A percentile compares a stretch with the other conserved stretches of the same genome.
phyloP scores from a whole-genome alignment of 2,888 invertebrate genomes.

The Andrena marginata region DNA sequence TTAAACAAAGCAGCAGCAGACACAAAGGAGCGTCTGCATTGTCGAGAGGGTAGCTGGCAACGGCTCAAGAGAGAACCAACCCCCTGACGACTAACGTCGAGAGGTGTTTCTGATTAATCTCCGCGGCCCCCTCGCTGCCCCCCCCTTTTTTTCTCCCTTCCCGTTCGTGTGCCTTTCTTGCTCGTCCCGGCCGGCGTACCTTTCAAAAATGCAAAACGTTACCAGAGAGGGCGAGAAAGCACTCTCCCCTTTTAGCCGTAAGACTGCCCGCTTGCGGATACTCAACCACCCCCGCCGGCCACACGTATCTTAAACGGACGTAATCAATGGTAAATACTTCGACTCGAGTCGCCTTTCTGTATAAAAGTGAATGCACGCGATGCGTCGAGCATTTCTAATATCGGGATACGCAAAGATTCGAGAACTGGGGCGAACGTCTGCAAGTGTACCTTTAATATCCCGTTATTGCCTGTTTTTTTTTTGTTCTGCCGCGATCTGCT shows the following conservation, averaged over 20 bases:
- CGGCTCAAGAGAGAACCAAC: constrained; percentile 66
- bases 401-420: background rate
- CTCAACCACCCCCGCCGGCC: background rate
- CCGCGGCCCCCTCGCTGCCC: constrained; percentile 63
- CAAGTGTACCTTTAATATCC: constrained; percentile 39
- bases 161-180: constrained; percentile 23
- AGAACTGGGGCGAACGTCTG: constrained; percentile 7
- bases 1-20: constrained; percentile 81
- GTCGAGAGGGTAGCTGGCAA: constrained; percentile 72
- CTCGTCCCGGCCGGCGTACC: constrained; percentile 42
- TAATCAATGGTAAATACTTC: constrained; percentile 24
- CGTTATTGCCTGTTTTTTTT: constrained; percentile 37
- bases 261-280: constrained; percentile 31
- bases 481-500: constrained; percentile 2
- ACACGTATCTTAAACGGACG: constrained; percentile 7
- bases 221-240: constrained; percentile 22
- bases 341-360: background rate
- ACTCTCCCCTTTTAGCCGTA: constrained; percentile 7
- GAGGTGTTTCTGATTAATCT: constrained; percentile 83
- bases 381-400: constrained; percentile 29
- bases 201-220: constrained; percentile 73
- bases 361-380: background rate
- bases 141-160: constrained; percentile 33
- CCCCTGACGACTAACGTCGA: constrained; percentile 65
- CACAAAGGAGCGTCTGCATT: constrained; percentile 80